Percentiles rank a stretch among this genome's conserved stretches.
phyloP scores from a whole-genome alignment of 1,140 invertebrate species.

The Onthophagus taurus region DNA sequence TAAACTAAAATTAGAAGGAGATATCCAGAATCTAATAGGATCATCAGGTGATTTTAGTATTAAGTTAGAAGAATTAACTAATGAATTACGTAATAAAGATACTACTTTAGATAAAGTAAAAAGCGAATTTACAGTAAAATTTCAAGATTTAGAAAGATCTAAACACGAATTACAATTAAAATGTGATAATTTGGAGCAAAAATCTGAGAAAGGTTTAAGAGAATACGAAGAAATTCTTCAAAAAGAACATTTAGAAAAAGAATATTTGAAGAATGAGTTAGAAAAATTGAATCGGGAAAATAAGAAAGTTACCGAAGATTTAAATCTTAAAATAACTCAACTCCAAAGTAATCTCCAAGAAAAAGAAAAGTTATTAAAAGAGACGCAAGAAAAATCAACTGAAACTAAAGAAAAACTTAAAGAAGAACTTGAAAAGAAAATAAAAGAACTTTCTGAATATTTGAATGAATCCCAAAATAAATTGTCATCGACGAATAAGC shows the following conservation, averaged over 20 bases:
- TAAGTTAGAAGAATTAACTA: conserved; percentile 3
- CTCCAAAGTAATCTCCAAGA: conserved; percentile 1
- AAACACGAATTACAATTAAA: conserved; percentile 4
- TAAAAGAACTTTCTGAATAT: not conserved
- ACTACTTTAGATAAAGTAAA: not conserved
- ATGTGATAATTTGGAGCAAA: not conserved
- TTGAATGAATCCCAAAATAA: not conserved
- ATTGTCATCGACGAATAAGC: not conserved
- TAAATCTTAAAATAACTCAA: conserved; percentile 2
- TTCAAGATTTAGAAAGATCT: conserved; percentile 6
- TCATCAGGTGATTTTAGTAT: conserved; percentile 7
- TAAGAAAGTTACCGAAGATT: not conserved
- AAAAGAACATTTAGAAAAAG: not conserved
- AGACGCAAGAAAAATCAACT: not conserved
- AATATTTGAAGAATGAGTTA: not conserved
- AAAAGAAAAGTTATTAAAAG: not conserved
- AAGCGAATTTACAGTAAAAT: conserved; percentile 2
- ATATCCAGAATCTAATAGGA: conserved; percentile 1
- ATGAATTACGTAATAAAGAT: conserved; percentile 7
- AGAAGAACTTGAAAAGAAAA: not conserved
- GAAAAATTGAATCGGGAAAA: not conserved
- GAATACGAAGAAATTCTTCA: not conserved
- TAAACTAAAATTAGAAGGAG: conserved; percentile 5
- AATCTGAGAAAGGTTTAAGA: not conserved
- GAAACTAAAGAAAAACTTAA: not conserved